Conservation (phyloP, 2,797 vertebrate species). For the Psittacula echo region DNA sequence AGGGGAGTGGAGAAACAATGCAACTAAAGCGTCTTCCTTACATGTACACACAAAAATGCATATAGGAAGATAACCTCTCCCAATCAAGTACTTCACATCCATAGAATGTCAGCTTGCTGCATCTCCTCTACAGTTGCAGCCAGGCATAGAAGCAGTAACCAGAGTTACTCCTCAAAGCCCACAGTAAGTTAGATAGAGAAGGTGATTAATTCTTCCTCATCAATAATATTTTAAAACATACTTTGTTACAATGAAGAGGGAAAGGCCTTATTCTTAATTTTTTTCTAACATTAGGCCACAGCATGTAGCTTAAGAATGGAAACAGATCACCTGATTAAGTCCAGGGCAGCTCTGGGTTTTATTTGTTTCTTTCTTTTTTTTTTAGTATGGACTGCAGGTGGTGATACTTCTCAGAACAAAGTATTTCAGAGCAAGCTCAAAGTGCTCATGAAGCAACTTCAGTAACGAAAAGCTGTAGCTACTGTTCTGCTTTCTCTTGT, state of each 20-base stretch:
- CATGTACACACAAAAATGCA: background rate
- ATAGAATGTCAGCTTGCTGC: background rate
- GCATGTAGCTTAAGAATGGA: background rate
- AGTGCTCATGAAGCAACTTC: background rate
- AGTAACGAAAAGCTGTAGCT: background rate
- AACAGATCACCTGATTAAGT: background rate
- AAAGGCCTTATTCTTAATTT: background rate
- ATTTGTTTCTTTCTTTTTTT: background rate
- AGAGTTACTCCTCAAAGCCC: background rate
- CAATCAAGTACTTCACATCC: background rate
- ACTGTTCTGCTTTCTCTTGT: background rate
- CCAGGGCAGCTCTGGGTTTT: background rate
- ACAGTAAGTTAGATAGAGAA: background rate
- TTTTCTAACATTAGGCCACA: background rate
- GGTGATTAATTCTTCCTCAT: background rate
- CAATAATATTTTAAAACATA: background rate
- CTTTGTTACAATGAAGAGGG: background rate
- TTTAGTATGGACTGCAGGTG: background rate
- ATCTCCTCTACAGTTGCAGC: background rate
- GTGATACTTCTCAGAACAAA: background rate
- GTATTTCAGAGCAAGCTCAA: background rate
- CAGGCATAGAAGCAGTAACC: background rate
- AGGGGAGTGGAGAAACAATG: background rate
- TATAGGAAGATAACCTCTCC: background rate
- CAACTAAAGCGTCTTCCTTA: background rate